Percentiles rank a stretch among this genome's conserved stretches.
These are phyloP conservation scores for Tortrix viridana DNA, from an alignment of 2,888 invertebrate genomes.

Conservation along the genomic window DNA sequence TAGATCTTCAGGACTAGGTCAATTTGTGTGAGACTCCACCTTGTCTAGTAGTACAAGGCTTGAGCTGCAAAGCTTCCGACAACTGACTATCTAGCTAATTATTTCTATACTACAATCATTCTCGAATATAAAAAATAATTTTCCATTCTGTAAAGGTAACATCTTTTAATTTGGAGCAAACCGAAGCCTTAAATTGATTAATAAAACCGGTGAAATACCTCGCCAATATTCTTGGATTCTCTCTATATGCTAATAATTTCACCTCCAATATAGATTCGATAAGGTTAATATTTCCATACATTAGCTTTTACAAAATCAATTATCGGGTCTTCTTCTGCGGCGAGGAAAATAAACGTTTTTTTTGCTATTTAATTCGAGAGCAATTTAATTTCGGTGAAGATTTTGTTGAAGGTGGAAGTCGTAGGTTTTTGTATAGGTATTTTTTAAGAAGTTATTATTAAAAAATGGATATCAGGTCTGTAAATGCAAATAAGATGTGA, in stretches of 20 bases:
- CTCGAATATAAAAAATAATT: not conserved
- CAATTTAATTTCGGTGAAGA: not conserved
- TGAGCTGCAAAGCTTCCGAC: too few relatives aligned
- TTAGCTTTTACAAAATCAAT: constrained; percentile 59
- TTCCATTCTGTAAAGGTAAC: not conserved
- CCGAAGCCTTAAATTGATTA: constrained; percentile 21
- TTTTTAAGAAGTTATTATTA: too few relatives aligned
- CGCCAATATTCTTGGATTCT: constrained; percentile 52
- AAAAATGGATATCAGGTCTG: too few relatives aligned
- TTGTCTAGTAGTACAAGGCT: too few relatives aligned
- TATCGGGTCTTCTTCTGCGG: constrained; percentile 50
- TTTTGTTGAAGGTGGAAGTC: not conserved
- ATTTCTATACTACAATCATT: not conserved
- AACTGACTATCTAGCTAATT: not conserved
- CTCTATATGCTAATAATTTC: constrained; percentile 77
- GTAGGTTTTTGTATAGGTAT: not conserved
- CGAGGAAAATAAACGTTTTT: constrained; percentile 17
- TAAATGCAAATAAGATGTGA: too few relatives aligned
- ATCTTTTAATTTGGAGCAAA: constrained; percentile 1
- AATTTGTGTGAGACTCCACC: too few relatives aligned
- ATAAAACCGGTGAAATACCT: constrained; percentile 37
- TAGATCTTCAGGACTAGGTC: too few relatives aligned
- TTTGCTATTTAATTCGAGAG: constrained; percentile 15
- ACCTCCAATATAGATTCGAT: constrained; percentile 70
- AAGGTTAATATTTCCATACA: constrained; percentile 48